Conservation (phyloP, 2,888 invertebrate species). For the Xestia xanthographa region DNA sequence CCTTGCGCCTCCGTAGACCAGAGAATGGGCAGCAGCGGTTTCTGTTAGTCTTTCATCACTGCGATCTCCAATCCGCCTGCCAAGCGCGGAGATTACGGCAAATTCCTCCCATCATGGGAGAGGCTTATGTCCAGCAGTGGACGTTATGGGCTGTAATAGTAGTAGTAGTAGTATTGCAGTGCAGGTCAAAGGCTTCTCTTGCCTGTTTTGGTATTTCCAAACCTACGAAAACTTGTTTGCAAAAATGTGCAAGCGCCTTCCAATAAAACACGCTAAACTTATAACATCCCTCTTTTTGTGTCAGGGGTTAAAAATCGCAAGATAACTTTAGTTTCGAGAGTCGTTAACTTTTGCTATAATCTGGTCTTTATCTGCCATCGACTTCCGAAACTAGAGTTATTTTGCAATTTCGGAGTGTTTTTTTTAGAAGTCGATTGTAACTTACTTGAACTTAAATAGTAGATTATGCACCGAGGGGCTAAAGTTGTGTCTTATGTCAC, state of each 20-base stretch:
- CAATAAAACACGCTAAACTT: neutral
- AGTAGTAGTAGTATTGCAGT: too few species aligned
- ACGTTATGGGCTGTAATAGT: too few species aligned
- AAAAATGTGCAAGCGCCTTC: neutral
- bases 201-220: neutral
- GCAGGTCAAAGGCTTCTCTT: neutral
- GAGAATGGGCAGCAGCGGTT: too few species aligned
- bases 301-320: neutral
- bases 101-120: too few species aligned
- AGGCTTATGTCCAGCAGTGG: too few species aligned
- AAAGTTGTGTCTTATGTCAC: too few species aligned
- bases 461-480: too few species aligned
- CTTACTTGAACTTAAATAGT: neutral
- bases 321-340: neutral
- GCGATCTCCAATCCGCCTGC: too few species aligned
- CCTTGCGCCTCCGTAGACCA: too few species aligned
- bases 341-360: neutral
- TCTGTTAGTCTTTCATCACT: too few species aligned
- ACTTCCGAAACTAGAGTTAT: neutral
- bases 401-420: neutral
- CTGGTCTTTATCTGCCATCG: neutral
- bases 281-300: too few species aligned
- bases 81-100: too few species aligned
- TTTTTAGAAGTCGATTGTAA: neutral
- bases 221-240: neutral